Conservation (phyloP, 2,888 invertebrate species). For the Drosophila flavopinicola region DNA sequence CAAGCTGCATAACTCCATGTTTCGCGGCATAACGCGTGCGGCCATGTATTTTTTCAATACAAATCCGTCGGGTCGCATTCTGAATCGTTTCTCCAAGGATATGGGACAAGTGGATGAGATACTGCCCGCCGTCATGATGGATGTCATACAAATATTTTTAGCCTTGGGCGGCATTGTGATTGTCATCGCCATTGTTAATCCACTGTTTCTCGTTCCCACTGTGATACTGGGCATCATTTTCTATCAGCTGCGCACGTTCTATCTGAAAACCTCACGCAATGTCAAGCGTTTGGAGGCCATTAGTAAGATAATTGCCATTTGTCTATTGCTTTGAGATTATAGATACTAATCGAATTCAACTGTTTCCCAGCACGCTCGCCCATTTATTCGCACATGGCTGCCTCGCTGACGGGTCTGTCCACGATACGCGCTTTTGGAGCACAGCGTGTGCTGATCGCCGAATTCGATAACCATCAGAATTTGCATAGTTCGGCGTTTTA, state of each 20-base stretch:
- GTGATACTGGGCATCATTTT: slow-evolving; percentile 89
- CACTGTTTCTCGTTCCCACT: slow-evolving; percentile 90
- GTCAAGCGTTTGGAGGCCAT: slow-evolving; percentile 92
- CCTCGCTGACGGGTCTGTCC: slow-evolving; percentile 94
- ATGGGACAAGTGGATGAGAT: slow-evolving; percentile 87
- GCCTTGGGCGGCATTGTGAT: slow-evolving; percentile 91
- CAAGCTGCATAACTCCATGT: slow-evolving; percentile 93
- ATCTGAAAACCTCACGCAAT: slow-evolving; percentile 91
- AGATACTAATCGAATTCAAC: not conserved
- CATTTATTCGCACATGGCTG: slow-evolving; percentile 95
- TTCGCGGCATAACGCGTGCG: slow-evolving; percentile 91
- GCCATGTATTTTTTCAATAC: slow-evolving; percentile 95
- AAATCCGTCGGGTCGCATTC: slow-evolving; percentile 92
- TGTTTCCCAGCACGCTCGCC: slow-evolving; percentile 91
- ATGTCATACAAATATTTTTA: slow-evolving; percentile 89
- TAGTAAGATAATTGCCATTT: slow-evolving; percentile 86
- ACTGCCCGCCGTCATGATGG: slow-evolving; percentile 84
- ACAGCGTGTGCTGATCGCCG: slow-evolving; percentile 90
- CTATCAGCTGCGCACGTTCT: slow-evolving; percentile 90
- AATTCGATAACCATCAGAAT: slow-evolving; percentile 93
- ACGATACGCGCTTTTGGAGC: slow-evolving; percentile 96
- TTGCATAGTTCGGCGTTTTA: slow-evolving; percentile 96
- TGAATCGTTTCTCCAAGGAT: slow-evolving; percentile 96
- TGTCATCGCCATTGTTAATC: slow-evolving; percentile 91
- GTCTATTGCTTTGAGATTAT: not conserved